A percentile compares a stretch with the other conserved stretches of the same genome.
phyloP scores from a whole-genome alignment of 2,888 invertebrate genomes.

The Cheilosia variabilis region DNA sequence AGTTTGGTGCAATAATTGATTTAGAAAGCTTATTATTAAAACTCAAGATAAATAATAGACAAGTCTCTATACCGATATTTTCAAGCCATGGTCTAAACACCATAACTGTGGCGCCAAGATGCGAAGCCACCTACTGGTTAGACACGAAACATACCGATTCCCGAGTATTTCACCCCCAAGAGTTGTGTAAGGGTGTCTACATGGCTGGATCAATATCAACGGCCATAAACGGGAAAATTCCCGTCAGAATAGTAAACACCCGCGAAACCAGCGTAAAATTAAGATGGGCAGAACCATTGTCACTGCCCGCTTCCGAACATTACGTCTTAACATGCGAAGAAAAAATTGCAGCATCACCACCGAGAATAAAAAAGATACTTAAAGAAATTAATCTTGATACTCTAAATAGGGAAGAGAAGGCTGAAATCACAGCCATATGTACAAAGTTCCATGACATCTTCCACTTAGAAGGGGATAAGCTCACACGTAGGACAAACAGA shows the following conservation, averaged over 20 bases:
- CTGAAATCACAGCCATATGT: background rate
- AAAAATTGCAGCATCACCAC: background rate
- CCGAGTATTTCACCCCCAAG: background rate
- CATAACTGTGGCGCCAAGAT: slow-evolving; percentile 2
- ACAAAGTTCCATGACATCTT: background rate
- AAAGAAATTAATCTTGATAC: background rate
- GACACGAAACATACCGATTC: background rate
- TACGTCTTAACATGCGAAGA: background rate
- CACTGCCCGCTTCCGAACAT: background rate
- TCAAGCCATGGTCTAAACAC: slow-evolving; percentile 6
- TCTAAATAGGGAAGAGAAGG: background rate
- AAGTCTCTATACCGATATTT: slow-evolving; percentile 2
- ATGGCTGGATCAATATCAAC: too few relatives aligned
- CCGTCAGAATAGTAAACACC: slow-evolving; percentile 14
- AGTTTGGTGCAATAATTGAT: slow-evolving; percentile 3
- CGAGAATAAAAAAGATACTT: background rate
- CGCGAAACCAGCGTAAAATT: background rate
- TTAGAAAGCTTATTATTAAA: background rate
- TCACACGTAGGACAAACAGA: background rate
- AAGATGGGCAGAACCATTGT: background rate
- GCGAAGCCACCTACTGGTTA: slow-evolving; percentile 15
- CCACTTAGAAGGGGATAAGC: too few relatives aligned
- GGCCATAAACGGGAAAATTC: slow-evolving; percentile 7
- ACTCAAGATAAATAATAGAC: background rate
- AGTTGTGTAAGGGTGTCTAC: too few relatives aligned